Evolutionary conservation across 2,888 invertebrate genomes (phyloP).

Genomic region (Saturnia pavonia): DNA sequence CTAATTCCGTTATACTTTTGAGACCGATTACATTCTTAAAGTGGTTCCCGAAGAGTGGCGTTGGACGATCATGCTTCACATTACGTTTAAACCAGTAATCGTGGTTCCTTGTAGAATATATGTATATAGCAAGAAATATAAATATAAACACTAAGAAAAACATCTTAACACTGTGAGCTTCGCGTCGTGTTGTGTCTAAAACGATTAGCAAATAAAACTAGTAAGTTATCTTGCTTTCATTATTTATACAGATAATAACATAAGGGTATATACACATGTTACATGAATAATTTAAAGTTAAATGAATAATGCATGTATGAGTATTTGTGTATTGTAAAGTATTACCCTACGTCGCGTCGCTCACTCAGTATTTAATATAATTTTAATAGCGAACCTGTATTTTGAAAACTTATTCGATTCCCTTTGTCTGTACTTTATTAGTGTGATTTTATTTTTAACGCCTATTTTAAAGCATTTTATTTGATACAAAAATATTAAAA

Average conservation of each 20-base stretch:
- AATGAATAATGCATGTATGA: too few relatives aligned
- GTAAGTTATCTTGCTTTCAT: background rate
- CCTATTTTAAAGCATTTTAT: too few relatives aligned
- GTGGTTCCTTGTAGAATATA: slow-evolving; percentile 51
- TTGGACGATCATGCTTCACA: slow-evolving; percentile 54
- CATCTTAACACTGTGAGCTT: slow-evolving; percentile 30
- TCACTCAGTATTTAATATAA: too few relatives aligned
- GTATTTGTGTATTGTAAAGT: too few relatives aligned
- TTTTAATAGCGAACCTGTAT: too few relatives aligned
- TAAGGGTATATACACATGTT: background rate
- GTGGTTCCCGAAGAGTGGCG: slow-evolving; percentile 57
- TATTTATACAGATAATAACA: background rate
- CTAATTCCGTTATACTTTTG: slow-evolving; percentile 45
- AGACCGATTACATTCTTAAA: slow-evolving; percentile 44
- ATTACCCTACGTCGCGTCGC: too few relatives aligned
- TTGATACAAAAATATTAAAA: too few relatives aligned
- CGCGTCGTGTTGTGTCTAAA: background rate
- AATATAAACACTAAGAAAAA: slow-evolving; percentile 31
- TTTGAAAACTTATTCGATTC: too few relatives aligned
- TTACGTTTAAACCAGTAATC: slow-evolving; percentile 57
- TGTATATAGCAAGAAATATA: slow-evolving; percentile 39
- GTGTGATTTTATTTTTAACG: too few relatives aligned
- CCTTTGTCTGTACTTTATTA: too few relatives aligned
- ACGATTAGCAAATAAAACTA: background rate
- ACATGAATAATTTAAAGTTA: too few relatives aligned